phyloP scores from a whole-genome alignment of 2,797 vertebrate genomes.

The Schizopygopsis malacanthus region DNA sequence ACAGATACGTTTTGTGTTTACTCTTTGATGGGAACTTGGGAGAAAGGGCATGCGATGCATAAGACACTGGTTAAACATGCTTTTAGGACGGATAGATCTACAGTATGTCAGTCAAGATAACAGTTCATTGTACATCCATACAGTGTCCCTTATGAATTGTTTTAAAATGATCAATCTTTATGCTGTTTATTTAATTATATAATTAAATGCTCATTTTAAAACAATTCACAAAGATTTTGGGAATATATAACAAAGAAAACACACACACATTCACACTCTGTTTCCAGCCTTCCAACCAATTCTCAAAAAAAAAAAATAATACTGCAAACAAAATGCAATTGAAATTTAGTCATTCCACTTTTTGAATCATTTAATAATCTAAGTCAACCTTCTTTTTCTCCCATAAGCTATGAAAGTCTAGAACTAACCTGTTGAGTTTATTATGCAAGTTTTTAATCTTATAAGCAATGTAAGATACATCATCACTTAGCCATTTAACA shows the following conservation, averaged over 20 bases:
- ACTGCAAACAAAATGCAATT: neutral
- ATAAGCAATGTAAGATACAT: neutral
- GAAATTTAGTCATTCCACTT: no score
- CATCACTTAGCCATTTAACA: neutral
- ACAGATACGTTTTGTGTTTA: neutral
- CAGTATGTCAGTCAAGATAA: neutral
- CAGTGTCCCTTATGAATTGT: neutral
- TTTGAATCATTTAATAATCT: no score
- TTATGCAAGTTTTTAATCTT: slow-evolving; percentile 4
- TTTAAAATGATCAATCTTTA: no score
- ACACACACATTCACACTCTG: no score
- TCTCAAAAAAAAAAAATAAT: neutral
- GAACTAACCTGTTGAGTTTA: slow-evolving; percentile 19
- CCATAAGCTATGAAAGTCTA: neutral
- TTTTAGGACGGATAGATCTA: neutral
- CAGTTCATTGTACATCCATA: neutral
- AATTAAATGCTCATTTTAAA: neutral
- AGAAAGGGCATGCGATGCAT: neutral
- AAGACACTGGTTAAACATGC: neutral
- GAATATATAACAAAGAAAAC: no score
- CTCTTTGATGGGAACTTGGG: neutral
- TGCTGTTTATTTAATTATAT: no score
- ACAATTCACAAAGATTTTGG: no score
- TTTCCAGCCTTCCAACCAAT: no score
- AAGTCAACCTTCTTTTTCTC: neutral